Percentiles rank a stretch among this genome's conserved stretches.
phyloP scores from a whole-genome alignment of 2,888 invertebrate genomes.

The Zaprionus obscuricornis region DNA sequence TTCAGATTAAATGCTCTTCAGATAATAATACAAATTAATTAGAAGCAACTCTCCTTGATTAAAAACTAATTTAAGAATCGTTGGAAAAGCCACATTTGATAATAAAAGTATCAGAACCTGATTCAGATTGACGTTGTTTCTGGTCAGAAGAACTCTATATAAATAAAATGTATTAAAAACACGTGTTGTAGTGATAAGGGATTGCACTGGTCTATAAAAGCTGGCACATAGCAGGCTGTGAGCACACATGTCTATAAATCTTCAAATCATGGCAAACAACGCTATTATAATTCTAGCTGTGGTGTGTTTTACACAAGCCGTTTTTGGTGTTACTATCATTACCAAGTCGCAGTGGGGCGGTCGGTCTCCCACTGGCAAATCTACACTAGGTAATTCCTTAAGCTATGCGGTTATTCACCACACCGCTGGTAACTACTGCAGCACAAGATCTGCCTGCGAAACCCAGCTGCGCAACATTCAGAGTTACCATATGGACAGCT shows the following conservation, averaged over 20 bases:
- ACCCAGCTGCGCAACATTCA: constrained; percentile 77
- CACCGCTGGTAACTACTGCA: constrained; percentile 75
- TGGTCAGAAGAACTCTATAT: constrained; percentile 39
- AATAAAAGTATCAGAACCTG: constrained; percentile 35
- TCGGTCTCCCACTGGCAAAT: constrained; percentile 65
- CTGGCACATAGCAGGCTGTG: not conserved
- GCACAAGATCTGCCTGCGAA: constrained; percentile 64
- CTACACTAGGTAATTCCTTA: constrained; percentile 55
- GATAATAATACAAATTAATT: constrained; percentile 60
- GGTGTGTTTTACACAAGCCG: constrained; percentile 57
- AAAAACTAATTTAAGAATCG: constrained; percentile 44
- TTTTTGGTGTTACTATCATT: constrained; percentile 63
- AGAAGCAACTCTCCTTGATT: constrained; percentile 52
- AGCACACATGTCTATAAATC: constrained; percentile 28
- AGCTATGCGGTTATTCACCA: constrained; percentile 78
- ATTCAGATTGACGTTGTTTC: constrained; percentile 54
- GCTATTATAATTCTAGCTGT: constrained; percentile 60
- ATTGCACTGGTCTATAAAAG: constrained; percentile 44
- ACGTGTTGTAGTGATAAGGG: constrained; percentile 50
- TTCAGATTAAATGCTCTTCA: not conserved
- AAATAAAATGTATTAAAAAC: constrained; percentile 10
- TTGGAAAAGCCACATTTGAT: constrained; percentile 18
- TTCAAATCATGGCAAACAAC: constrained; percentile 63
- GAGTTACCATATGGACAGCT: constrained; percentile 74
- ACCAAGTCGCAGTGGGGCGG: constrained; percentile 76